A percentile compares a stretch with the other conserved stretches of the same genome.
phyloP scores from a whole-genome alignment of 2,113 vertebrate species.

The Salvelinus sp. region DNA sequence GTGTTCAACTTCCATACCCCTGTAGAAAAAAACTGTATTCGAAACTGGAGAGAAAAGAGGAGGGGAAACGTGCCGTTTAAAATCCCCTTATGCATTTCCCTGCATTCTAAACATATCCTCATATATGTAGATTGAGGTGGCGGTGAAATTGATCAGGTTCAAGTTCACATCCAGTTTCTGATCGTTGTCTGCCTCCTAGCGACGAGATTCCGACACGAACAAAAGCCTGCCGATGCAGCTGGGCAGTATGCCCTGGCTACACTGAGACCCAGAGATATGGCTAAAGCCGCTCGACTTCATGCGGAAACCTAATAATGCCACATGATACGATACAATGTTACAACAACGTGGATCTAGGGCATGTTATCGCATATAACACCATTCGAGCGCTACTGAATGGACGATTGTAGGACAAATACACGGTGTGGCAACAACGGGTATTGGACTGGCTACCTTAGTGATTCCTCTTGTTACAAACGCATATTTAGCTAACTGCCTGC shows the following conservation, averaged over 20 bases:
- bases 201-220: constrained; percentile 70
- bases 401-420: background rate
- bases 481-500: background rate
- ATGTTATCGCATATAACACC: constrained; percentile 26
- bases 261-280: background rate
- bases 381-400: background rate
- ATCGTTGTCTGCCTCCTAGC: constrained; percentile 95
- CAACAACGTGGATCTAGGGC: constrained; percentile 44
- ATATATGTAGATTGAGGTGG: constrained; percentile 70
- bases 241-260: background rate
- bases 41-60: constrained; percentile 9
- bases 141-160: constrained; percentile 84
- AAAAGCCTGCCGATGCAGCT: constrained; percentile 20
- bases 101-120: constrained; percentile 69
- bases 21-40: background rate
- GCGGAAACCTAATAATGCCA: constrained; percentile 57
- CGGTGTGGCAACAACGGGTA: background rate
- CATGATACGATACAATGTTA: constrained; percentile 46
- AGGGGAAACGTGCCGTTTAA: constrained; percentile 9
- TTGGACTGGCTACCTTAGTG: background rate
- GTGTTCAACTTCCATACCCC: background rate
- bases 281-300: constrained; percentile 30
- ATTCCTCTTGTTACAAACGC: background rate
- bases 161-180: constrained; percentile 81
- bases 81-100: constrained; percentile 44